Percentiles rank a stretch among this genome's conserved stretches.
Conservation (phyloP, 1,140 invertebrate species). For the Hetaerina americana region DNA sequence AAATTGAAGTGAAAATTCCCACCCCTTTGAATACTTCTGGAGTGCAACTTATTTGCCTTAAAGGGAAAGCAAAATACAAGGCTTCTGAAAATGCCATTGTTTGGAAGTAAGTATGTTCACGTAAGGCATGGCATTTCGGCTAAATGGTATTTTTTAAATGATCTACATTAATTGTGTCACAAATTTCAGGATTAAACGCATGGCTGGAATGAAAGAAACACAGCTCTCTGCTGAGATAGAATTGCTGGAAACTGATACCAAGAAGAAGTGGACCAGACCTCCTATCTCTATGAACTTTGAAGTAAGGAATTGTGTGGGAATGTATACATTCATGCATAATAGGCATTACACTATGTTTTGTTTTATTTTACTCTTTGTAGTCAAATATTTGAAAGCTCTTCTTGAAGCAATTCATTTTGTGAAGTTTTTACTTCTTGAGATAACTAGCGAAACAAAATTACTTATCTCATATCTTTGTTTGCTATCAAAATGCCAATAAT, state of each 20-base stretch:
- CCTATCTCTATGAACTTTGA: slow-evolving; percentile 99
- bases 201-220: slow-evolving; percentile 99
- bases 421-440: too few relatives aligned
- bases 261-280: slow-evolving; percentile 99
- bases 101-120: slow-evolving; percentile 76
- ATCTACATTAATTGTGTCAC: slow-evolving; percentile 5
- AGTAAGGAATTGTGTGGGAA: slow-evolving; percentile 36
- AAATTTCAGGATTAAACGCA: slow-evolving; percentile 80
- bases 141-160: not conserved
- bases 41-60: slow-evolving; percentile 96
- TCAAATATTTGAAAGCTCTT: too few relatives aligned
- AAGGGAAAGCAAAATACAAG: slow-evolving; percentile 99
- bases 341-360: slow-evolving; percentile 2
- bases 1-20: slow-evolving; percentile 98
- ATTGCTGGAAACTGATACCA: slow-evolving; percentile 93
- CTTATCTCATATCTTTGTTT: too few relatives aligned
- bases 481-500: too few relatives aligned
- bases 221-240: slow-evolving; percentile 99
- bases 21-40: slow-evolving; percentile 98
- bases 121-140: slow-evolving; percentile 11
- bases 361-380: not conserved
- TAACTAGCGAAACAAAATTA: too few relatives aligned
- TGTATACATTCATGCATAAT: slow-evolving; percentile 7
- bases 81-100: slow-evolving; percentile 99
- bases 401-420: too few relatives aligned